phyloP scores from a whole-genome alignment of 2,113 vertebrate species.

The Brachypteracias leptosomus region DNA sequence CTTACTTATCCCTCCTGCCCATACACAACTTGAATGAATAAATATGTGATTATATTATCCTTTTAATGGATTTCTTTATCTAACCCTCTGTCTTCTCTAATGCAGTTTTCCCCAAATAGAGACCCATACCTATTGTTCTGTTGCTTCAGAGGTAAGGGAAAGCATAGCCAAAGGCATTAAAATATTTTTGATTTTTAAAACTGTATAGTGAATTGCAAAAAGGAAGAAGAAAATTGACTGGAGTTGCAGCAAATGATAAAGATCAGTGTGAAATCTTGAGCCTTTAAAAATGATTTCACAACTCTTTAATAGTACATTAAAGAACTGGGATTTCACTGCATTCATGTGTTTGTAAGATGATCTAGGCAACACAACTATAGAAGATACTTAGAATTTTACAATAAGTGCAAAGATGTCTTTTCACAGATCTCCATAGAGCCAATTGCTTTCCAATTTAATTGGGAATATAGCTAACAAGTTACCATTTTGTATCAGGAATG shows the following conservation, averaged over 20 bases:
- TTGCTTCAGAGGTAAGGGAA: neutral
- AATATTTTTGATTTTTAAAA: neutral
- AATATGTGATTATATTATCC: neutral
- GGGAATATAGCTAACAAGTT: neutral
- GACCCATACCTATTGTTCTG: neutral
- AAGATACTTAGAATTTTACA: neutral
- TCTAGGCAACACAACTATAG: neutral
- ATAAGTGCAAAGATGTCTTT: neutral
- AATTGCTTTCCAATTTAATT: neutral
- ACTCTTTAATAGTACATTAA: neutral
- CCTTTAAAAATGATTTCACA: neutral
- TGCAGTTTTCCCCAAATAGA: neutral
- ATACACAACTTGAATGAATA: constrained; percentile 9
- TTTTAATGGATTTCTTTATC: constrained; percentile 20
- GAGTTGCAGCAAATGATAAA: neutral
- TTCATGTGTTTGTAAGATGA: neutral
- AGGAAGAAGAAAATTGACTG: neutral
- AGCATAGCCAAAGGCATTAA: neutral
- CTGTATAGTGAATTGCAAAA: neutral
- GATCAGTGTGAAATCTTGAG: neutral
- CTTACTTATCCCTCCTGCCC: constrained; percentile 14
- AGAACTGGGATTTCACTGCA: neutral
- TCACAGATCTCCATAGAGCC: neutral
- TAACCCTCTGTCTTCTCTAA: neutral
- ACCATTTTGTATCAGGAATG: neutral